A percentile compares a stretch with the other conserved stretches of the same genome.
These are phyloP conservation scores for Venturia canescens DNA, from an alignment of 1,140 invertebrate genomes.

Conservation along the genomic window DNA sequence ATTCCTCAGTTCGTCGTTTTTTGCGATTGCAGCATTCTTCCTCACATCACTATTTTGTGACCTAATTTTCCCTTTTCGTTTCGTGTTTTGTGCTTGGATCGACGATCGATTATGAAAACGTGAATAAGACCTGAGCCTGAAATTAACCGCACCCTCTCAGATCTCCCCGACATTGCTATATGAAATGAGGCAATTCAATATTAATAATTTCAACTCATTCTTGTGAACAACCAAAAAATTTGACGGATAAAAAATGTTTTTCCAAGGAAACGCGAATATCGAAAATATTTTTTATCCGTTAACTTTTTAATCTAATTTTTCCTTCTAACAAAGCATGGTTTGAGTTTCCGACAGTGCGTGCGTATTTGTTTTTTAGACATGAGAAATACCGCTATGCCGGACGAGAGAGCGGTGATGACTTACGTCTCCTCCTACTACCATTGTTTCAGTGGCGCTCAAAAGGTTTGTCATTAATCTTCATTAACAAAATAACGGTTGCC, in stretches of 20 bases:
- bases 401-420: slow-evolving; percentile 99
- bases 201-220: no score
- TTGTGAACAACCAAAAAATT: no score
- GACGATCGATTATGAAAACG: no score
- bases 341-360: slow-evolving; percentile 69
- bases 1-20: slow-evolving; percentile 64
- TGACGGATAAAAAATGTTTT: neutral
- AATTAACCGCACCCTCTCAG: no score
- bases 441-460: slow-evolving; percentile 99
- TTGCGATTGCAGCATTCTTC: slow-evolving; percentile 41
- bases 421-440: slow-evolving; percentile 99
- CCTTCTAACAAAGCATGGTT: slow-evolving; percentile 74
- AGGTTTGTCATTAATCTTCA: slow-evolving; percentile 83
- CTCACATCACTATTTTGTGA: slow-evolving; percentile 21
- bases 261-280: neutral
- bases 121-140: no score
- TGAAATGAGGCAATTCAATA: no score
- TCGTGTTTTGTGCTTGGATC: no score
- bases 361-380: slow-evolving; percentile 88
- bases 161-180: no score
- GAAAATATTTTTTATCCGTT: neutral
- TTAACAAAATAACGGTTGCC: no score
- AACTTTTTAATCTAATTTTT: neutral
- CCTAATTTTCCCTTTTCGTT: neutral
- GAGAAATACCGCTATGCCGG: slow-evolving; percentile 97